Evolutionary conservation across 1,140 invertebrate genomes (phyloP).

Genomic region (Drosophila gunungcola): DNA sequence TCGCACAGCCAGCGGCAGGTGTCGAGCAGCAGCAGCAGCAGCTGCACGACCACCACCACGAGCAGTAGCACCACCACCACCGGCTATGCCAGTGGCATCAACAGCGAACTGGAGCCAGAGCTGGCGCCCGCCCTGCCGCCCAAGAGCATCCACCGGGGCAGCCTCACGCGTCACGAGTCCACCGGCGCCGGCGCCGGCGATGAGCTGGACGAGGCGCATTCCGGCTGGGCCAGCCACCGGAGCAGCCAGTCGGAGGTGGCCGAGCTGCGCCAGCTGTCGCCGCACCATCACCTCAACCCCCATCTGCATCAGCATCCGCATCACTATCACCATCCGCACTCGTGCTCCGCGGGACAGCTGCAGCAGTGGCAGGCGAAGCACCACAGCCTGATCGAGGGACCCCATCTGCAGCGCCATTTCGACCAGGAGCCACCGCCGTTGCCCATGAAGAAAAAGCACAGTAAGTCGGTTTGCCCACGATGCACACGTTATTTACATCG

Average conservation of each 20-base stretch:
- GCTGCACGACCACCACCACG: slow-evolving; percentile 13
- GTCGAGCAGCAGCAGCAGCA: slow-evolving; percentile 20
- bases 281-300: slow-evolving; percentile 38
- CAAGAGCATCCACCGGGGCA: slow-evolving; percentile 77
- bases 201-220: slow-evolving; percentile 85
- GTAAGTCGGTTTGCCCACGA: slow-evolving; percentile 88
- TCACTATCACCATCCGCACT: slow-evolving; percentile 22
- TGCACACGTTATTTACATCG: slow-evolving; percentile 60
- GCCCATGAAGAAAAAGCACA: slow-evolving; percentile 96
- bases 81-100: slow-evolving; percentile 28
- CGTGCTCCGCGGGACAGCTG: slow-evolving; percentile 45
- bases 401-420: slow-evolving; percentile 76
- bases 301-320: too few species aligned
- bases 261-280: slow-evolving; percentile 59
- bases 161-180: slow-evolving; percentile 90
- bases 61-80: slow-evolving; percentile 30
- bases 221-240: slow-evolving; percentile 33
- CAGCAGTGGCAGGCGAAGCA: slow-evolving; percentile 77
- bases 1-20: slow-evolving; percentile 27
- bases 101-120: slow-evolving; percentile 43
- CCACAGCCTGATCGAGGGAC: slow-evolving; percentile 75
- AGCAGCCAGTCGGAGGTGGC: slow-evolving; percentile 57
- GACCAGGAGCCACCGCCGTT: slow-evolving; percentile 92
- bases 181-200: slow-evolving; percentile 85
- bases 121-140: slow-evolving; percentile 89